Conservation (phyloP, 2,797 vertebrate species). For the Crocodylus rhombifer region DNA sequence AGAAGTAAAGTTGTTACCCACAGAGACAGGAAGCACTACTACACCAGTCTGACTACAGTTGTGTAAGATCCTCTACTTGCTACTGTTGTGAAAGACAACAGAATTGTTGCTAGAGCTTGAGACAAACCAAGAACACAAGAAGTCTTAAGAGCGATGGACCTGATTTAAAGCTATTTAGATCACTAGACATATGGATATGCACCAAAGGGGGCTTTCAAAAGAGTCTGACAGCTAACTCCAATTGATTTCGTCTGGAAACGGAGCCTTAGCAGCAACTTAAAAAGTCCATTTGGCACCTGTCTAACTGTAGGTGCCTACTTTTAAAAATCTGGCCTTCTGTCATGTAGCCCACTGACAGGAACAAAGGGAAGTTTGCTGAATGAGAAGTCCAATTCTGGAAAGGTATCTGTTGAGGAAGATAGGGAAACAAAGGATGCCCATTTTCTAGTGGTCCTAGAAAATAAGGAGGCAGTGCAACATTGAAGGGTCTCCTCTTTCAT, state of each 20-base stretch:
- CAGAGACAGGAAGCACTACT: not conserved
- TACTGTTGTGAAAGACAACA: slow-evolving; percentile 14
- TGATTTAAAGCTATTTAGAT: not conserved
- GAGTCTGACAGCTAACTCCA: too few relatives aligned
- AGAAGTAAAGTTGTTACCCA: not conserved
- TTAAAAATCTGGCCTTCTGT: not conserved
- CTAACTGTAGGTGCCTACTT: not conserved
- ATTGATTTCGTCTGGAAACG: too few relatives aligned
- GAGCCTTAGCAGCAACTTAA: not conserved
- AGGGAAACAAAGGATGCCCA: not conserved
- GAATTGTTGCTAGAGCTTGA: not conserved
- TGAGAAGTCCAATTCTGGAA: not conserved
- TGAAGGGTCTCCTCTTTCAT: not conserved
- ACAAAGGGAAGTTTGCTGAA: not conserved
- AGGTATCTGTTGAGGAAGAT: not conserved
- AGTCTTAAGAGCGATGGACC: not conserved
- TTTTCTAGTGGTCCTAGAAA: not conserved
- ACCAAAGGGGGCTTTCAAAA: too few relatives aligned
- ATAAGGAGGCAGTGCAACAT: not conserved
- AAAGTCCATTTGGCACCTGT: not conserved
- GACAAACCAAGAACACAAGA: not conserved
- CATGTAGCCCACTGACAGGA: not conserved
- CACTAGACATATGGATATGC: not conserved
- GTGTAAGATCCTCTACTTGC: slow-evolving; percentile 17
- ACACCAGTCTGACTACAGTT: slow-evolving; percentile 1